Evolutionary conservation across 2,113 vertebrate genomes (phyloP), one percentile per base, ranked within the genome.

Genomic region (Prietella phreatophila): DNA sequence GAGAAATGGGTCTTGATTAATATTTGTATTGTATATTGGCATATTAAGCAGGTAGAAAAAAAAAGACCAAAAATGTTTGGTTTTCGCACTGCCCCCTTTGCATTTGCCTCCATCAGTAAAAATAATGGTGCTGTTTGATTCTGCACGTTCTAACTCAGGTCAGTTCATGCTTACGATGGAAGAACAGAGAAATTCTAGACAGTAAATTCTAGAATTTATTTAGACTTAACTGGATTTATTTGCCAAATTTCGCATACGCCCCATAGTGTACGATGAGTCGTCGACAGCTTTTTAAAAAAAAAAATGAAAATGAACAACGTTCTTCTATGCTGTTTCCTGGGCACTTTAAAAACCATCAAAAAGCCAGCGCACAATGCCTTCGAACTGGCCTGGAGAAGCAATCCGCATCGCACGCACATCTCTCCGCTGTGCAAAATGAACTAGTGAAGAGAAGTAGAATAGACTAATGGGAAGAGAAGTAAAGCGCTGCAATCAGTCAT

Each of bases 401-500:
- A 22, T 25, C 11, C 20, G 36, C 73, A 76, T 25, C 39, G 27
- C 22, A 27, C 4, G 4, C 33, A 36, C 17, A 47, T 47, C 42
- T 47, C 42, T 47, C 25, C 61, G 22, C 17, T 1, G 81, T 13
- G 81, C 19, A 42, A 25, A 39, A 30, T 13, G 4, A 39, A 86
- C 9, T 36, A 2, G 36, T 36, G 36, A 36, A 36, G 36, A 36
- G 36, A 36, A 36, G 36, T 36, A 36, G 36, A 36, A 36, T 36
- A 36, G 19, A 22, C 17, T 53, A 58, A 27, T 3, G 5, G 76
- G 19, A 79, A 81, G 63, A 80, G 71, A 80, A 87, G 36, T 36
- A 67, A 86, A 75, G 56, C 4, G 39, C 36, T 50, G 67, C 17
- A 30, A 81, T 79, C 82, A 81, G 86, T 84, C 73, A 85, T 89